Evolutionary conservation across 2,888 invertebrate species (phyloP).

Genomic region (Baronia brevicornis): DNA sequence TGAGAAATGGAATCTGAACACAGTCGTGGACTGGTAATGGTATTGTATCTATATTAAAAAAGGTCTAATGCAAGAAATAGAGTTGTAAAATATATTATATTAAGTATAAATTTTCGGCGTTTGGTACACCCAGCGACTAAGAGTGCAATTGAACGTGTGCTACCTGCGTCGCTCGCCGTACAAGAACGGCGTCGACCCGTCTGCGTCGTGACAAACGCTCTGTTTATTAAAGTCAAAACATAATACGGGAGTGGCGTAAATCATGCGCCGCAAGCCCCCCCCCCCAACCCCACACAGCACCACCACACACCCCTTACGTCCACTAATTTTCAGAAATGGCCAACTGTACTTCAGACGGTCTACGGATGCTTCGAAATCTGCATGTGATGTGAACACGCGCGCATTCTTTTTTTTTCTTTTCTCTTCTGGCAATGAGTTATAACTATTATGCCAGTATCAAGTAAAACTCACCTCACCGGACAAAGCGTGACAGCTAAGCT

Average conservation of each 20-base stretch:
- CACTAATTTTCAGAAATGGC: conserved; percentile 71
- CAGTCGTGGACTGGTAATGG: too few relatives aligned
- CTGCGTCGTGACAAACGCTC: conserved; percentile 62
- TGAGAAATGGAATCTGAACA: too few relatives aligned
- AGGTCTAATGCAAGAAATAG: too few relatives aligned
- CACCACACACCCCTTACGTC: conserved; percentile 32
- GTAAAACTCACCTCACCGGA: too few relatives aligned
- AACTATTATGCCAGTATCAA: too few relatives aligned
- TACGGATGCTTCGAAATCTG: conserved; percentile 32
- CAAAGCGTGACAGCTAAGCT: too few relatives aligned
- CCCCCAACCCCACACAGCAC: conserved; percentile 27
- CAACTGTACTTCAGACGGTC: conserved; percentile 55
- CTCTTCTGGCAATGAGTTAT: conserved; percentile 14
- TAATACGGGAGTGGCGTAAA: conserved; percentile 79
- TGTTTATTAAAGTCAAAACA: conserved; percentile 79
- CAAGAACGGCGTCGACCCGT: conserved; percentile 40
- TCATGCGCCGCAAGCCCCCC: conserved; percentile 61
- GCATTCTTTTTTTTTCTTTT: conserved; percentile 5
- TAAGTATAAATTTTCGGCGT: too few relatives aligned
- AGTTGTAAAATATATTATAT: too few relatives aligned
- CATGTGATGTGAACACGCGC: conserved; percentile 34
- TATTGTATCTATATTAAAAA: too few relatives aligned
- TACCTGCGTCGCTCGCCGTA: conserved; percentile 9
- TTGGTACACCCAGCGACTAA: conserved; percentile 5
- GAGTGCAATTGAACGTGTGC: neutral